Evolutionary conservation across 2,113 vertebrate species (phyloP).

Genomic region (Megaceryle maxima): DNA sequence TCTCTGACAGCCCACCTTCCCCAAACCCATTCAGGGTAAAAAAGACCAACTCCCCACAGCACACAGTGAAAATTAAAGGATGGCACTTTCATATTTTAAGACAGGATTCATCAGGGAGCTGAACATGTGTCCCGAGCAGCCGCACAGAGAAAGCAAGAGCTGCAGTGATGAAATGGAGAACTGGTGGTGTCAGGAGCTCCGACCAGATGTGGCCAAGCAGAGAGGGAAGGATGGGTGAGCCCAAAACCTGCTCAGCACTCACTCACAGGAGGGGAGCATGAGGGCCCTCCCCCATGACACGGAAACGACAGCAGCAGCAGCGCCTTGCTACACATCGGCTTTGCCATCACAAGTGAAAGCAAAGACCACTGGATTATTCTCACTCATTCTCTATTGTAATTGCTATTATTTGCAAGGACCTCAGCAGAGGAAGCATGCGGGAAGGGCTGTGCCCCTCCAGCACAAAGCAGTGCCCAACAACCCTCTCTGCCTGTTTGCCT

Average conservation of each 20-base stretch:
- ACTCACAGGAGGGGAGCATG: fast-evolving
- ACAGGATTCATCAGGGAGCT: background rate
- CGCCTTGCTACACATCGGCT: background rate
- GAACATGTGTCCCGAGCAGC: fast-evolving
- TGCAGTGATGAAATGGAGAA: background rate
- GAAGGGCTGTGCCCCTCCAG: background rate
- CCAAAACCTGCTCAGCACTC: background rate
- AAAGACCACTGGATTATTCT: background rate
- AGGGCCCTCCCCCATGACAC: fast-evolving
- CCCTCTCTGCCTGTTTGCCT: background rate
- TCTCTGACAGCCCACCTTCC: background rate
- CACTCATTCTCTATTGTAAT: background rate
- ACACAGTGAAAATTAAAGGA: background rate
- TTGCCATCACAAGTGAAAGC: background rate
- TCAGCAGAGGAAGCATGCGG: background rate
- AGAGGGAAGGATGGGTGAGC: background rate
- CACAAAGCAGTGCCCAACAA: background rate
- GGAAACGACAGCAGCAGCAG: background rate
- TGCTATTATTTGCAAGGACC: background rate
- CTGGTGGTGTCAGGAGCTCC: fast-evolving
- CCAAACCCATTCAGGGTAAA: background rate
- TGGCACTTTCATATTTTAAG: background rate
- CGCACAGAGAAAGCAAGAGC: background rate
- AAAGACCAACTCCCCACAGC: background rate
- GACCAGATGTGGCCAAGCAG: background rate